Percentiles rank a stretch among this genome's conserved stretches.
Conservation (phyloP, 2,113 vertebrate genomes). For the Cettia cetti region DNA sequence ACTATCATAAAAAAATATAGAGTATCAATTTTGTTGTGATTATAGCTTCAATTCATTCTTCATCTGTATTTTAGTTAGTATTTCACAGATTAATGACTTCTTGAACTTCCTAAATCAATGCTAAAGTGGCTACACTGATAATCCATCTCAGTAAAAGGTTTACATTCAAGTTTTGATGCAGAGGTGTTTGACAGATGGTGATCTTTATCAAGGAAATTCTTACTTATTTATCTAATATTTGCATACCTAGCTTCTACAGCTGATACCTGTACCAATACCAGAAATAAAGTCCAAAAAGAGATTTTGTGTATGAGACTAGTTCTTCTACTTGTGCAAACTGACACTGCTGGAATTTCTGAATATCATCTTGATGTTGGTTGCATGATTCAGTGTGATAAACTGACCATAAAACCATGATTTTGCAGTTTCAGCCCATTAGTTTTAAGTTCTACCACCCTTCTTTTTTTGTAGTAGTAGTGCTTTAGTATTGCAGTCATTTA, state of each 20-base stretch:
- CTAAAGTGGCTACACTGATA: neutral
- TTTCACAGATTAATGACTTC: neutral
- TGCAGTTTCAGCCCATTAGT: neutral
- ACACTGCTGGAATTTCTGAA: neutral
- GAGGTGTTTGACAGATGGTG: no score
- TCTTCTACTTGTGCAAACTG: neutral
- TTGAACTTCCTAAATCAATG: neutral
- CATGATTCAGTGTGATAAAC: neutral
- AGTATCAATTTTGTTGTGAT: neutral
- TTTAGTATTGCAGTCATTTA: neutral
- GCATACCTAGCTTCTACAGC: neutral
- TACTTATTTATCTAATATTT: neutral
- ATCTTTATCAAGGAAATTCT: neutral
- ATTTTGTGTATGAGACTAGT: neutral
- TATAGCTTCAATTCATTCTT: neutral
- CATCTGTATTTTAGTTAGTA: neutral
- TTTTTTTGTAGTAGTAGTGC: neutral
- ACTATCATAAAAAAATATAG: neutral
- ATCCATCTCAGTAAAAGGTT: neutral
- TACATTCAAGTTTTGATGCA: neutral
- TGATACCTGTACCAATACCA: neutral
- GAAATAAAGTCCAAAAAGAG: neutral
- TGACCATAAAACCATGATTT: neutral
- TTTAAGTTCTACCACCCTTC: neutral
- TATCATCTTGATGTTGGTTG: neutral